These are phyloP conservation scores for Isurus oxyrinchus DNA, from an alignment of 2,113 vertebrate species.

Conservation along the genomic window DNA sequence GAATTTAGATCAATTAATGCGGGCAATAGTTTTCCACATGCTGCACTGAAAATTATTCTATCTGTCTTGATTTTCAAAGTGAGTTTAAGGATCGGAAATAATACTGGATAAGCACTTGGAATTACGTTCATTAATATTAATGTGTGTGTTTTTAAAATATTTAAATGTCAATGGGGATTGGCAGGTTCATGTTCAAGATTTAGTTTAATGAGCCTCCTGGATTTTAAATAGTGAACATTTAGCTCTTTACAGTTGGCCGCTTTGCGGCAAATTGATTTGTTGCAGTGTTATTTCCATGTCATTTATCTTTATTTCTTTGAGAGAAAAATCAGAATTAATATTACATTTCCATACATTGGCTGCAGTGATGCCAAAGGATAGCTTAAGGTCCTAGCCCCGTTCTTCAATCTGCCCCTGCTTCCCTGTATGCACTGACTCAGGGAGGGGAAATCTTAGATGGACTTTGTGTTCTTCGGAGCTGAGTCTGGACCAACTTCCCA, in stretches of 20 bases:
- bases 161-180: conserved; percentile 18
- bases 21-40: neutral
- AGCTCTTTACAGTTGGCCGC: conserved; percentile 15
- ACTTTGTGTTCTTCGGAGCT: too few species aligned
- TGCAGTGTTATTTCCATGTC: conserved; percentile 21
- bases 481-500: too few species aligned
- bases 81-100: conserved; percentile 7
- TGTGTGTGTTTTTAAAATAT: conserved; percentile 35
- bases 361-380: neutral
- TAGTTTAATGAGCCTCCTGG: conserved; percentile 27
- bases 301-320: conserved; percentile 14
- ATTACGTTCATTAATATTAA: conserved; percentile 34
- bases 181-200: conserved; percentile 1
- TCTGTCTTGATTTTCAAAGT: conserved; percentile 29
- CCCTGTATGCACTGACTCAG: neutral
- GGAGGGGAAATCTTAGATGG: too few species aligned
- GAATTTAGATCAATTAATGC: neutral
- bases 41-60: neutral
- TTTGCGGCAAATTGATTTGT: conserved; percentile 2
- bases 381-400: neutral
- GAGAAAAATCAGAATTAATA: neutral
- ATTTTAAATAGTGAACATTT: conserved; percentile 28
- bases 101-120: conserved; percentile 22
- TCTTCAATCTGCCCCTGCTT: neutral
- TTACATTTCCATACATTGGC: neutral